Base-by-base conservation (phyloP, 92 coral and sea anemone genomes). In the Parazoanthus swiftii region DNA sequence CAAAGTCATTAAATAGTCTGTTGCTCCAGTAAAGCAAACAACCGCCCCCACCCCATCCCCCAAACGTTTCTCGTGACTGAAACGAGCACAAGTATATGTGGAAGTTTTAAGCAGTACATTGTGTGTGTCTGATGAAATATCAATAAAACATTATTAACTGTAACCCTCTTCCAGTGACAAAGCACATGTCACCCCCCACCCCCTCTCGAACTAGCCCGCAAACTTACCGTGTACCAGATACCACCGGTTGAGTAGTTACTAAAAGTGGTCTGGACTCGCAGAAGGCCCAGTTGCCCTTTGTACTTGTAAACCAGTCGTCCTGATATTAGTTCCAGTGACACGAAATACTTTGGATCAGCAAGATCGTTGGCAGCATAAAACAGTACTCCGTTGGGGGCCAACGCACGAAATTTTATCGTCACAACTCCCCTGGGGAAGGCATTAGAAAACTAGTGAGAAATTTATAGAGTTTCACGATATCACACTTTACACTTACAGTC, bases 321-420 rank as follows among this genome's bases (percentile, higher is more conserved):
- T 42, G 91, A 86, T 6, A 95, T 92, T 6, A 95, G 91, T 88
- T 95, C 98, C 66, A 95, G 63, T 5, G 98, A 91, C 48, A 95
- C 58, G 88, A 93, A 95, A 82, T 88, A 89, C 13, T 86, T 90
- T 5, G 98, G 95, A 36, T 91, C 65, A 14, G 88, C 79, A 14
- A 93, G 73, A 74, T 93, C 89, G 42, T 95, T 94, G 10, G 98
- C 86, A 13, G 89, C 98, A 48, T 95, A 95, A 54, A 95, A 80
- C 51, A 97, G 81, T 8, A 97, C 85, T 0, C 99, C 99, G 82
- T 97, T 93, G 25, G 96, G 95, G 10, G 99, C 95, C 35, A 97
- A 79, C 78, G 99, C 94, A 58, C 99, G 98, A 91, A 97, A 95
- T 81, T 84, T 80, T 29, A 97, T 59, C 25, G 89, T 65, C 37